These are phyloP conservation scores for Margaritifera margaritifera DNA, from an alignment of 2,888 invertebrate species.

Conservation along the genomic window DNA sequence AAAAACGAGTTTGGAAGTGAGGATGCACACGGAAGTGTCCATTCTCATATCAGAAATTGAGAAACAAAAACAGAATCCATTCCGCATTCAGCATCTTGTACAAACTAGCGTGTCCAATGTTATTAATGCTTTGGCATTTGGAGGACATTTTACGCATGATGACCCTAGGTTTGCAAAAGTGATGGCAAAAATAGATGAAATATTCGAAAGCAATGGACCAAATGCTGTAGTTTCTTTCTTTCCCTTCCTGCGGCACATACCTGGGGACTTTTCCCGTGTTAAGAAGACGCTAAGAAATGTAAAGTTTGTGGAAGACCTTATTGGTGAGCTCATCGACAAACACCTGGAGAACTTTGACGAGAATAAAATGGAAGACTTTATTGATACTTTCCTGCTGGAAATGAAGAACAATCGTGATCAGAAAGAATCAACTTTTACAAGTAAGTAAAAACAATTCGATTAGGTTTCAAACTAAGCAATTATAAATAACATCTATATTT, in stretches of 20 bases:
- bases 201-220: background rate
- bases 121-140: conserved; percentile 20
- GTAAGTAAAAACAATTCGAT: too few relatives aligned
- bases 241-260: conserved; percentile 18
- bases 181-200: conserved; percentile 10
- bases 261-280: conserved; percentile 35
- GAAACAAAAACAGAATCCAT: conserved; percentile 7
- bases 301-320: background rate
- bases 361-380: too few relatives aligned
- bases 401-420: too few relatives aligned
- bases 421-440: too few relatives aligned
- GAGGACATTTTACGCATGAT: conserved; percentile 13
- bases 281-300: conserved; percentile 19
- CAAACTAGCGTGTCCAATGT: conserved; percentile 19
- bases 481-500: too few relatives aligned
- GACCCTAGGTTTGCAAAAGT: conserved; percentile 14
- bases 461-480: too few relatives aligned
- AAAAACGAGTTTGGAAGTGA: conserved; percentile 16
- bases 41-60: conserved; percentile 5
- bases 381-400: too few relatives aligned
- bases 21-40: conserved; percentile 16
- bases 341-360: too few relatives aligned
- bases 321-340: too few relatives aligned
- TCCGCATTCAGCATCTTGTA: conserved; percentile 13
- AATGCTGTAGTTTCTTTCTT: conserved; percentile 2